These are phyloP conservation scores for Tachuris rubrigastra DNA, from an alignment of 2,113 vertebrate genomes.

Conservation along the genomic window DNA sequence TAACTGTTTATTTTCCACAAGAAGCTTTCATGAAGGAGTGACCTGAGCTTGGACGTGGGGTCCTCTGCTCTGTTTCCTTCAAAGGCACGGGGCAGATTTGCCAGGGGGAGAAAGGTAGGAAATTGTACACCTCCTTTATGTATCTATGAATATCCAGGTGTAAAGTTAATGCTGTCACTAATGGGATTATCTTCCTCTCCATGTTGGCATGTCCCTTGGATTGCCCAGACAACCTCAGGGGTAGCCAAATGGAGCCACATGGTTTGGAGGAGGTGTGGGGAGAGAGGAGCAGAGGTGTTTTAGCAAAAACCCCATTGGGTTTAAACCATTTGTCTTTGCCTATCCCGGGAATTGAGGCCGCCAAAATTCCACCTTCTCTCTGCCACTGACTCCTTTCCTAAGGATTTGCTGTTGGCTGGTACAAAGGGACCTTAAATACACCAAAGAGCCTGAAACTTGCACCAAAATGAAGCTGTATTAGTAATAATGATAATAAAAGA, in stretches of 20 bases:
- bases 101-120: not conserved
- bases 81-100: not conserved
- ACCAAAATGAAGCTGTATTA: not conserved
- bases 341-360: not conserved
- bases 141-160: not conserved
- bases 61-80: not conserved
- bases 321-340: not conserved
- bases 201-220: not conserved
- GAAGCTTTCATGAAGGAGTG: not conserved
- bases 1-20: constrained; percentile 30
- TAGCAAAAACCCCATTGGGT: fast-evolving
- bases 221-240: not conserved
- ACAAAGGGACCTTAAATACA: not conserved
- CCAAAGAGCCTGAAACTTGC: not conserved
- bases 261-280: not conserved
- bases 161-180: not conserved
- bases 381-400: not conserved
- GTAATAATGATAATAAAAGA: not conserved
- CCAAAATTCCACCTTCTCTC: not conserved
- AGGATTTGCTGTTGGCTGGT: not conserved
- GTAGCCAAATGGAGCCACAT: not conserved
- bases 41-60: not conserved
- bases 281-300: not conserved
- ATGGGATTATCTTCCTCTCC: not conserved
- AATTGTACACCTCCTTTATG: not conserved